Evolutionary conservation across 2,797 vertebrate genomes (phyloP), one percentile per base, ranked within the genome.

Genomic region (Limosa lapponica): DNA sequence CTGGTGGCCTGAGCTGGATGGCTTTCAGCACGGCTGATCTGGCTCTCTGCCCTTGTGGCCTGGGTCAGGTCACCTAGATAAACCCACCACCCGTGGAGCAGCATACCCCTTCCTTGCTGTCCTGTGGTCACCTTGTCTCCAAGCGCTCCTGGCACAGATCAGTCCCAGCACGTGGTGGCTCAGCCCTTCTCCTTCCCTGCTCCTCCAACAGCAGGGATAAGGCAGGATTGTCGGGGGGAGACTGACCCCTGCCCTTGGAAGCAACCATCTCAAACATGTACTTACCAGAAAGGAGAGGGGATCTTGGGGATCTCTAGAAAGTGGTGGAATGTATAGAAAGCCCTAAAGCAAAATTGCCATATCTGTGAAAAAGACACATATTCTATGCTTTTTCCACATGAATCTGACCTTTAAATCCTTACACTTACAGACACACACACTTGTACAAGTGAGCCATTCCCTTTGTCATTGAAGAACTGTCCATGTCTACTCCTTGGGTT

Each of bases 131-230:
- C 34, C 30, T 41, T 19, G 54, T 30, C 46, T 67, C 36, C 49
- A 51, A 27, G 25, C 0, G 0, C 11, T 67, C 43, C 72, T 30
- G 49, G 2, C 19, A 13, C 67, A 32, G 34, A 15, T 36, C 2
- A 1, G 58, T 59, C 22, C 30, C 39, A 30, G 25, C 0, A 0
- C 0, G 1, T 34, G 59, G 36, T 61, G 48, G 54, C 59, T 78
- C 59, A 61, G 46, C 32, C 51, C 13, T 77, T 72, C 39, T 64
- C 34, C 57, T 64, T 36, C 57, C n/a, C 49, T 52, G n/a, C 57
- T 82, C 15, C 64, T 71, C 51, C 90, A 66, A 4, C 39, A 62
- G 59, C 48, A 43, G 36, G 30, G 20, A 19, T 18, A 54, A 66
- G 66, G 36, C 41, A 57, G 48, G 32, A n/a, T 66, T 61, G 52